Percentiles rank a stretch among this genome's conserved stretches.
Evolutionary conservation across 35 echinoderm and acorn worm genomes (phyloP).

Genomic region (Stichopus chloronotus): DNA sequence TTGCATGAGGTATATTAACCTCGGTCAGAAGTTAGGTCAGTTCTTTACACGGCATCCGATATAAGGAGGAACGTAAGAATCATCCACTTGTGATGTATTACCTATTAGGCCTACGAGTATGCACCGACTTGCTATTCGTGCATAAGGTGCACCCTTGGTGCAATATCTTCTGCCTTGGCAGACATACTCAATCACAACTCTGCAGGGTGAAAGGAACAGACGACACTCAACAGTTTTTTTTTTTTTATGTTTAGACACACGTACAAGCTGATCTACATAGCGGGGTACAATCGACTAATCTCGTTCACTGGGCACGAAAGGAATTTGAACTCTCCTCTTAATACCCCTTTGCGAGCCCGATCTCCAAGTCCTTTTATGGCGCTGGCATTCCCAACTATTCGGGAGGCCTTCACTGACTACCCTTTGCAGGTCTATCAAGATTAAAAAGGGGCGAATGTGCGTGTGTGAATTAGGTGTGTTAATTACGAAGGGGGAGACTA

Average conservation of each 20-base stretch:
- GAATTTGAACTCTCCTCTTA: slow-evolving; percentile 51
- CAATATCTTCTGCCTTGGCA: no score
- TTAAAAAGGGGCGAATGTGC: slow-evolving; percentile 52
- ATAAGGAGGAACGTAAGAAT: no score
- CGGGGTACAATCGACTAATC: slow-evolving; percentile 39
- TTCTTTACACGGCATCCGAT: no score
- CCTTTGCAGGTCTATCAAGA: slow-evolving; percentile 18
- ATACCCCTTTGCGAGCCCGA: slow-evolving; percentile 50
- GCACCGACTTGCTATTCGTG: no score
- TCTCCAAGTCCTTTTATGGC: slow-evolving; percentile 51
- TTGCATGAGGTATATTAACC: no score
- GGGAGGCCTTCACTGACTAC: slow-evolving; percentile 37
- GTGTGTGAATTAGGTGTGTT: slow-evolving; percentile 62
- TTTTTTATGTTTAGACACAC: background rate
- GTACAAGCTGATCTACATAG: slow-evolving; percentile 43
- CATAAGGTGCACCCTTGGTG: no score
- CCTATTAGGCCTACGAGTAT: no score
- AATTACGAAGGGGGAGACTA: slow-evolving; percentile 46
- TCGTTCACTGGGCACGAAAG: slow-evolving; percentile 56
- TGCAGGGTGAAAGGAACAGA: background rate
- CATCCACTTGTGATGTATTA: no score
- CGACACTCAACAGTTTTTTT: background rate
- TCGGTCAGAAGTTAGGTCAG: no score
- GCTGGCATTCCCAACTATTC: slow-evolving; percentile 47
- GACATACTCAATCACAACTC: no score